phyloP scores from a whole-genome alignment of 2,113 vertebrate genomes.

The Scophthalmus maximus region DNA sequence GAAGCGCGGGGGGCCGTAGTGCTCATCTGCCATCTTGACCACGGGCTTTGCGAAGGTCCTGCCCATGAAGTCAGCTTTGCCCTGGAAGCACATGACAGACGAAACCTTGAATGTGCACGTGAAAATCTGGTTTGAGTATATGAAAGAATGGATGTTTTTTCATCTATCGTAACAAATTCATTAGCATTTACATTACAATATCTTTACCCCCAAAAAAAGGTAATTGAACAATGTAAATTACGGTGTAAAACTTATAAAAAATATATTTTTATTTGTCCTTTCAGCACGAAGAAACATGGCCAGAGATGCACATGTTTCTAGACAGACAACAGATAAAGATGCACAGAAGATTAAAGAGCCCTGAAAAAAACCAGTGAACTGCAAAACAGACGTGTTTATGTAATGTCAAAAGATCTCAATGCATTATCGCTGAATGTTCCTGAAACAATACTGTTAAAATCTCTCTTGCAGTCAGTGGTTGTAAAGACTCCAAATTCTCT shows the following conservation, averaged over 20 bases:
- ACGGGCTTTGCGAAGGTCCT: constrained; percentile 95
- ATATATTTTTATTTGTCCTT: constrained; percentile 1
- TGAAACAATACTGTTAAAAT: not conserved
- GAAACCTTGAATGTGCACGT: not conserved
- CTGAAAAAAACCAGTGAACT: constrained; percentile 79
- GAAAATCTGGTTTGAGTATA: constrained; percentile 9
- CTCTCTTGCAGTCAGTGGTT: constrained; percentile 83
- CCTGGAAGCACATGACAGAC: constrained; percentile 75
- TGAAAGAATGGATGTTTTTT: constrained; percentile 34
- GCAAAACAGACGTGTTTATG: constrained; percentile 68
- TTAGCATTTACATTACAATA: not conserved
- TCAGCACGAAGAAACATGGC: constrained; percentile 70
- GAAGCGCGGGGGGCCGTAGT: constrained; percentile 91
- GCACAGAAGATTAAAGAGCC: constrained; percentile 25
- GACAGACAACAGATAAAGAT: constrained; percentile 16
- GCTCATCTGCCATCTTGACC: constrained; percentile 95
- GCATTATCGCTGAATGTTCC: not conserved
- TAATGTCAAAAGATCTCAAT: not conserved
- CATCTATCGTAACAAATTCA: constrained; percentile 1
- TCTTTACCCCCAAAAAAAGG: no score
- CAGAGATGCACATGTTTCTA: constrained; percentile 70
- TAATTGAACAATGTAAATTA: not conserved
- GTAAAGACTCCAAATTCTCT: constrained; percentile 37
- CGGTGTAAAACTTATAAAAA: no score
- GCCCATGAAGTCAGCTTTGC: constrained; percentile 98